phyloP scores from a whole-genome alignment of 1,140 invertebrate genomes.

The Achroia grisella region DNA sequence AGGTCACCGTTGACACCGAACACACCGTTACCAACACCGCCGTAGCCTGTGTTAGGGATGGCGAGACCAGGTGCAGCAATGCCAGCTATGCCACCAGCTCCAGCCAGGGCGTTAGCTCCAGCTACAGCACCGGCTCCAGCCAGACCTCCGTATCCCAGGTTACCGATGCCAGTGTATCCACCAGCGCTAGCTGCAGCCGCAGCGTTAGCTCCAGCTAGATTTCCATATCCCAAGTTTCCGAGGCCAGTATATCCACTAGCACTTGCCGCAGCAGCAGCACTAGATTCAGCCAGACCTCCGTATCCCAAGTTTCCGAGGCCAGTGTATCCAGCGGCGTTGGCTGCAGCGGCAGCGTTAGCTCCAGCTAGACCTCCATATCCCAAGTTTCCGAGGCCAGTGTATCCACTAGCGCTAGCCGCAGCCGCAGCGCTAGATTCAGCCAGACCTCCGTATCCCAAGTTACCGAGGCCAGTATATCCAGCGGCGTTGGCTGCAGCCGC shows the following conservation, averaged over 20 bases:
- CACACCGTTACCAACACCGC: slow-evolving; percentile 29
- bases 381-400: background rate
- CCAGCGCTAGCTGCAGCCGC: background rate
- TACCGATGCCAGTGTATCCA: background rate
- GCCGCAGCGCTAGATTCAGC: background rate
- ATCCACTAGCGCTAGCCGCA: background rate
- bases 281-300: no score
- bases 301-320: background rate
- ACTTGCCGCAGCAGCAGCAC: background rate
- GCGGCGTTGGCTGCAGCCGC: no score
- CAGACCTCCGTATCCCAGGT: background rate
- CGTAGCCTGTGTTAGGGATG: slow-evolving; percentile 16
- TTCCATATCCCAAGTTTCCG: background rate
- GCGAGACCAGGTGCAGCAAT: background rate
- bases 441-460: background rate
- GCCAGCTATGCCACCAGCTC: background rate
- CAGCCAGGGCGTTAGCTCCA: slow-evolving; percentile 8
- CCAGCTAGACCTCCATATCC: background rate
- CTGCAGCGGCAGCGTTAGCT: no score
- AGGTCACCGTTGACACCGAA: slow-evolving; percentile 29
- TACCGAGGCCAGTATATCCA: background rate
- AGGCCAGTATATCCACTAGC: background rate
- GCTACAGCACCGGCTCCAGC: background rate
- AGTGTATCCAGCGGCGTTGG: background rate
- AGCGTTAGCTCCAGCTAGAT: no score